Conservation (phyloP, 2,888 invertebrate species). For the Drosophila sordidapex region DNA sequence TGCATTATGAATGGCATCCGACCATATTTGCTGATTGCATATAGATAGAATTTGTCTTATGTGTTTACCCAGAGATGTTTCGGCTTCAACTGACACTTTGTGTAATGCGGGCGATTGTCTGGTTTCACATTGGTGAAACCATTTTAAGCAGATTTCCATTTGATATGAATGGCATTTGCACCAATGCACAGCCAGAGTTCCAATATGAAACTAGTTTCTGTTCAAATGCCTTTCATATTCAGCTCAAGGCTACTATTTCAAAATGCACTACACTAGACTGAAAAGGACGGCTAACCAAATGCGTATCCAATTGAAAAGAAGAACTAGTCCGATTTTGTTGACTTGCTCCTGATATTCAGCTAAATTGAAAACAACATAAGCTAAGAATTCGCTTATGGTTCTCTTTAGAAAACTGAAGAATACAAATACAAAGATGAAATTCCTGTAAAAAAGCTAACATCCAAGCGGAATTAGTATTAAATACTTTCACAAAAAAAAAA, state of each 20-base stretch:
- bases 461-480: background rate
- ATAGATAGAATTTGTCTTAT: slow-evolving; percentile 70
- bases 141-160: slow-evolving; percentile 25
- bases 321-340: background rate
- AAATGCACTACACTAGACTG: background rate
- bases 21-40: slow-evolving; percentile 77
- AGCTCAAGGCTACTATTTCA: slow-evolving; percentile 9
- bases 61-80: slow-evolving; percentile 51
- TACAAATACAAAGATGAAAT: background rate
- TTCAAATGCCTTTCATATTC: slow-evolving; percentile 9
- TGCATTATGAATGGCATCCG: slow-evolving; percentile 40
- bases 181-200: slow-evolving; percentile 1
- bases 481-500: background rate
- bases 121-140: background rate
- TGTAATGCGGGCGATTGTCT: slow-evolving; percentile 33
- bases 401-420: background rate
- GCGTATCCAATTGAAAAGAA: background rate
- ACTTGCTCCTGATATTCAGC: background rate
- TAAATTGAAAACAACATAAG: background rate
- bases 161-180: slow-evolving; percentile 30
- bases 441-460: background rate
- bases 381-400: background rate
- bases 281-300: background rate
- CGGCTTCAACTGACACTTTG: slow-evolving; percentile 12
- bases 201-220: slow-evolving; percentile 18